Percentiles rank a stretch among this genome's conserved stretches.
phyloP scores from a whole-genome alignment of 2,113 vertebrate genomes.

The Hirundichthys speculiger region DNA sequence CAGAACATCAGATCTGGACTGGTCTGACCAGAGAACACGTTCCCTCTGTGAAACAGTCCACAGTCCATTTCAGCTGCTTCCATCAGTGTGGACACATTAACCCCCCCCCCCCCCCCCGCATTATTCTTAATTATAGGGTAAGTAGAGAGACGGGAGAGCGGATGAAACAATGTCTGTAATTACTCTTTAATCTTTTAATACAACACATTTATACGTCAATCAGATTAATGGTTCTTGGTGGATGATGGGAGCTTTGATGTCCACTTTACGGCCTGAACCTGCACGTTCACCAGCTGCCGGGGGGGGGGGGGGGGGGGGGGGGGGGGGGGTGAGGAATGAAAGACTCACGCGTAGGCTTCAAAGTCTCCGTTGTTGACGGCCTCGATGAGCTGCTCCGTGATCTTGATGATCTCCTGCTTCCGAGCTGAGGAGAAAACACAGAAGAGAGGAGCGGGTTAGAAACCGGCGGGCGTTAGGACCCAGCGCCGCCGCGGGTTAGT shows the following conservation, averaged over 20 bases:
- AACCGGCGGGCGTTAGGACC: background rate
- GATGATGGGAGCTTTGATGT: slow-evolving; percentile 16
- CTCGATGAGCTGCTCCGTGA: slow-evolving; percentile 97
- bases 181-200: slow-evolving; percentile 62
- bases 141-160: background rate
- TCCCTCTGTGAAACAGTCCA: too few relatives aligned
- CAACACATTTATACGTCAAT: slow-evolving; percentile 43
- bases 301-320: background rate
- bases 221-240: slow-evolving; percentile 33
- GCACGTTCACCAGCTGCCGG: background rate
- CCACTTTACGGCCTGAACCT: slow-evolving; percentile 12
- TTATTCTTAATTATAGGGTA: slow-evolving; percentile 44
- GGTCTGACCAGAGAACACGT: too few relatives aligned
- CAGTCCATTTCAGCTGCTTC: too few relatives aligned
- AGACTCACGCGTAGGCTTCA: slow-evolving; percentile 95
- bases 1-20: too few relatives aligned
- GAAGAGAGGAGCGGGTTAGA: background rate
- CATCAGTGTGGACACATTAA: too few relatives aligned
- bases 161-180: slow-evolving; percentile 56
- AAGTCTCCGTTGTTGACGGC: slow-evolving; percentile 97
- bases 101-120: slow-evolving; percentile 1
- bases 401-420: slow-evolving; percentile 98
- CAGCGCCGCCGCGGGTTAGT: too few relatives aligned
- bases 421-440: slow-evolving; percentile 79
- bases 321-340: background rate